Conservation (phyloP, 2,888 invertebrate species). For the Gandaritis pyraliata region DNA sequence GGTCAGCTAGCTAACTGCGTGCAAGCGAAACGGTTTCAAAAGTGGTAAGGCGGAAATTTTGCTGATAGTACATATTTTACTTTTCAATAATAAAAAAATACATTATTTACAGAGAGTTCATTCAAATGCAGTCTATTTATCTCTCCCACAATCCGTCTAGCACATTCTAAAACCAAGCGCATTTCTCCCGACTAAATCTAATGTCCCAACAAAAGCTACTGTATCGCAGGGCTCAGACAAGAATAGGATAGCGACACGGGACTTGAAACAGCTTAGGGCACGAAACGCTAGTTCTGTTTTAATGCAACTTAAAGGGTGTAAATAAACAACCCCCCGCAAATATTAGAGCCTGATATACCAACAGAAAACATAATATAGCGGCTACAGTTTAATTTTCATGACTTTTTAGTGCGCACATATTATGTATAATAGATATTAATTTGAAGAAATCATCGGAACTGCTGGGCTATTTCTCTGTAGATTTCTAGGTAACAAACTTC, state of each 20-base stretch:
- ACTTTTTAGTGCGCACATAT: too few species aligned
- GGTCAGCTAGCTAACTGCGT: too few species aligned
- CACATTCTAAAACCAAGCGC: slow-evolving; percentile 31
- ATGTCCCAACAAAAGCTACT: slow-evolving; percentile 37
- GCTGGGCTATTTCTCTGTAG: too few species aligned
- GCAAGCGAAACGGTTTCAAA: too few species aligned
- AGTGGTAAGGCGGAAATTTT: too few species aligned
- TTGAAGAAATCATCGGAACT: too few species aligned
- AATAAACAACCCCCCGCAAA: neutral
- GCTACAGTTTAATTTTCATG: too few species aligned
- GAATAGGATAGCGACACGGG: slow-evolving; percentile 43
- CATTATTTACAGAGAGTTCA: slow-evolving; percentile 3
- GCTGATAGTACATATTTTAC: neutral
- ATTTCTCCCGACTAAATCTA: slow-evolving; percentile 40
- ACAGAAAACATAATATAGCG: too few species aligned
- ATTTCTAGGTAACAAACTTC: too few species aligned
- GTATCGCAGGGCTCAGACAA: slow-evolving; percentile 44
- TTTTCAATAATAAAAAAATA: neutral
- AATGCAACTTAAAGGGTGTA: neutral
- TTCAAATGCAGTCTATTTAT: slow-evolving; percentile 14
- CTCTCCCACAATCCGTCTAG: slow-evolving; percentile 33
- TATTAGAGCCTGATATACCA: too few species aligned
- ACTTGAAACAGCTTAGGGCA: slow-evolving; percentile 20
- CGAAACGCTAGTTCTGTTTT: slow-evolving; percentile 13
- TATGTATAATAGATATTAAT: too few species aligned